Evolutionary conservation across 1,140 invertebrate genomes (phyloP).

Genomic region (Octopus bimaculoides): DNA sequence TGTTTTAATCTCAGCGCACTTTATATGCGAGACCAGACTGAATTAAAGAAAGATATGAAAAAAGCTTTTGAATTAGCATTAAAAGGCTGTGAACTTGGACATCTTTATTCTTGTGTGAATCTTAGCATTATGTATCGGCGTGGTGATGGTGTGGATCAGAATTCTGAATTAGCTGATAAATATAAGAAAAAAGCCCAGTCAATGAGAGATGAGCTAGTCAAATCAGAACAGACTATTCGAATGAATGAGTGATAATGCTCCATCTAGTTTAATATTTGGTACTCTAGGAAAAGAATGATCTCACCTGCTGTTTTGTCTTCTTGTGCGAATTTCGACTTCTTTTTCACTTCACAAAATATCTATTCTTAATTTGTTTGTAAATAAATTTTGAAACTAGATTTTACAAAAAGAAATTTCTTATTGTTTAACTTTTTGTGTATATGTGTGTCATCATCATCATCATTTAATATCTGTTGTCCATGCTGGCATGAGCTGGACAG

Average conservation of each 20-base stretch:
- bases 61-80: conserved; percentile 74
- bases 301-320: neutral
- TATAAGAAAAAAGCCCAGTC: conserved; percentile 71
- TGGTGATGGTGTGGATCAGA: conserved; percentile 68
- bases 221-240: neutral
- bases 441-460: neutral
- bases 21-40: conserved; percentile 64
- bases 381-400: neutral
- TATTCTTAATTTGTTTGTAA: neutral
- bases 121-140: conserved; percentile 75
- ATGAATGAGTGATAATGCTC: neutral
- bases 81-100: conserved; percentile 75
- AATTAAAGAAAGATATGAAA: conserved; percentile 68
- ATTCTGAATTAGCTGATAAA: conserved; percentile 68
- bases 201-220: conserved; percentile 64
- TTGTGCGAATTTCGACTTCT: neutral
- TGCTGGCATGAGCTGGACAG: too few species aligned
- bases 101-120: conserved; percentile 83
- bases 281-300: too few species aligned
- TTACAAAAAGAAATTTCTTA: neutral
- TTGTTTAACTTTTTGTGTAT: neutral
- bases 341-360: neutral
- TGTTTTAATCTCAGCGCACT: conserved; percentile 79
- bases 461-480: too few species aligned
- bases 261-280: too few species aligned